These are phyloP conservation scores for Chaetoderma sp. DNA, from an alignment of 2,888 invertebrate species.

Conservation along the genomic window DNA sequence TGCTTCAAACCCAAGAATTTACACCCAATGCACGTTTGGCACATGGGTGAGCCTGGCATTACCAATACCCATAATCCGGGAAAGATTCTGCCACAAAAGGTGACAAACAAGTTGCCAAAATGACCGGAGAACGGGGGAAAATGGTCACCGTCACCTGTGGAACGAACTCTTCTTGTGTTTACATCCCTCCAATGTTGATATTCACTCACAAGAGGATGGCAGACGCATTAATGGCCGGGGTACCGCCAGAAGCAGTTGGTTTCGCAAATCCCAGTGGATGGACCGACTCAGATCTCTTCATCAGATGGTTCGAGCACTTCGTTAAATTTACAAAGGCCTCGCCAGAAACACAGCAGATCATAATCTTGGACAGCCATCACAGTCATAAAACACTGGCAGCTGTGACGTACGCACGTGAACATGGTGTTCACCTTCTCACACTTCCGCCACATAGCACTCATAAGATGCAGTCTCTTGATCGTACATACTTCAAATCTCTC, in stretches of 20 bases:
- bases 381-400: slow-evolving; percentile 52
- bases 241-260: slow-evolving; percentile 54
- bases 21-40: too few species aligned
- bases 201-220: slow-evolving; percentile 58
- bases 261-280: slow-evolving; percentile 55
- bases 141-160: slow-evolving; percentile 35
- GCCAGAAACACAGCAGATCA: slow-evolving; percentile 45
- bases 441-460: slow-evolving; percentile 65
- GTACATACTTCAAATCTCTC: slow-evolving; percentile 41
- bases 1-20: slow-evolving; percentile 1
- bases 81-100: slow-evolving; percentile 11
- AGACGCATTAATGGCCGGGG: slow-evolving; percentile 47
- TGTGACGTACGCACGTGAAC: slow-evolving; percentile 54
- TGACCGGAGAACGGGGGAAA: slow-evolving; percentile 24
- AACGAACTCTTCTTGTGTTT: slow-evolving; percentile 35
- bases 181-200: slow-evolving; percentile 43
- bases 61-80: slow-evolving; percentile 15
- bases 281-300: slow-evolving; percentile 44
- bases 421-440: slow-evolving; percentile 59
- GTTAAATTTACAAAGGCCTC: slow-evolving; percentile 45
- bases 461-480: slow-evolving; percentile 48
- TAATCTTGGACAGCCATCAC: slow-evolving; percentile 64
- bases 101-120: slow-evolving; percentile 2
- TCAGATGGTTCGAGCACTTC: slow-evolving; percentile 65
- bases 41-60: slow-evolving; percentile 13